Conservation (phyloP, 2,113 vertebrate genomes). For the Gambusia affinis region DNA sequence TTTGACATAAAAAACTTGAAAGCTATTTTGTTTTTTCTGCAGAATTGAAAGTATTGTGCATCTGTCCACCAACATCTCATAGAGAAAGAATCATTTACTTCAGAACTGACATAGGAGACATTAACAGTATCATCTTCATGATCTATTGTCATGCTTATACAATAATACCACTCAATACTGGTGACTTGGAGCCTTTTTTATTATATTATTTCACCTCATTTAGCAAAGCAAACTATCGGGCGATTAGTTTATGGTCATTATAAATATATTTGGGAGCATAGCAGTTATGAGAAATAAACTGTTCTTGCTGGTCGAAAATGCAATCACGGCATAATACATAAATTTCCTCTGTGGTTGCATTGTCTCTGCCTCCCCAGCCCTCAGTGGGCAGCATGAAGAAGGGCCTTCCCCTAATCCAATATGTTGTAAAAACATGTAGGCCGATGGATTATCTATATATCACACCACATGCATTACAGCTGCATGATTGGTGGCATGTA, state of each 20-base stretch:
- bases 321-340: slow-evolving; percentile 55
- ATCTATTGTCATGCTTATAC: slow-evolving; percentile 42
- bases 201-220: slow-evolving; percentile 63
- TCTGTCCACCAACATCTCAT: neutral
- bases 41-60: neutral
- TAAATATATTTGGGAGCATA: slow-evolving; percentile 32
- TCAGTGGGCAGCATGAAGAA: slow-evolving; percentile 12
- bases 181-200: slow-evolving; percentile 32
- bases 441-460: slow-evolving; percentile 65
- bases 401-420: slow-evolving; percentile 55
- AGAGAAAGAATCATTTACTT: neutral
- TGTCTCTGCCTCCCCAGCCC: neutral
- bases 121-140: slow-evolving; percentile 15
- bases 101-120: slow-evolving; percentile 2
- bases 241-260: slow-evolving; percentile 58
- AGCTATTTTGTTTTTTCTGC: neutral
- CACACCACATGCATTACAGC: slow-evolving; percentile 37
- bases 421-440: slow-evolving; percentile 63
- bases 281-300: slow-evolving; percentile 52
- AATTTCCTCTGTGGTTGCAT: slow-evolving; percentile 33
- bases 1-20: neutral
- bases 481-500: slow-evolving; percentile 41
- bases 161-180: slow-evolving; percentile 32
- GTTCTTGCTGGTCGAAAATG: slow-evolving; percentile 42
- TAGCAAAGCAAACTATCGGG: slow-evolving; percentile 49